phyloP scores from a whole-genome alignment of 1,140 invertebrate species.

The Brachionus rubens region DNA sequence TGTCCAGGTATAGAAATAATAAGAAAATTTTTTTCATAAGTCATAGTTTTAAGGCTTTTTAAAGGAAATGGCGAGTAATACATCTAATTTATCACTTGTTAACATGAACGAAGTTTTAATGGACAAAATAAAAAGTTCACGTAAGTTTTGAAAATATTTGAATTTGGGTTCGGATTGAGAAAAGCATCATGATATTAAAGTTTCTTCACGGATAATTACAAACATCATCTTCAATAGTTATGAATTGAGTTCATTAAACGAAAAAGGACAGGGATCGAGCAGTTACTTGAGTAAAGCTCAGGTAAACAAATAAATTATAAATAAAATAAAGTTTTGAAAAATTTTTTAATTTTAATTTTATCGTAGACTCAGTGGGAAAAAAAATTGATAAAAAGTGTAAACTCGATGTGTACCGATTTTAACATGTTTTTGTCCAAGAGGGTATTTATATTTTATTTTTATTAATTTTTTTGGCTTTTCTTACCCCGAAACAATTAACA shows the following conservation, averaged over 20 bases:
- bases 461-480: too few relatives aligned
- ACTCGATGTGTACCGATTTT: constrained; percentile 87
- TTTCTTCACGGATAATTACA: background rate
- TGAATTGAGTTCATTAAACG: background rate
- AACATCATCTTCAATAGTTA: background rate
- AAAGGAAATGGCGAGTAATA: constrained; percentile 1
- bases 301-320: background rate
- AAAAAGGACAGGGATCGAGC: background rate
- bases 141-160: background rate
- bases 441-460: constrained; percentile 49
- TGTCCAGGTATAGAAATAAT: background rate
- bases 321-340: background rate
- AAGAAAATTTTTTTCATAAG: background rate
- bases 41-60: background rate
- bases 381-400: constrained; percentile 84
- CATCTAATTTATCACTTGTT: background rate
- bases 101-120: constrained; percentile 19
- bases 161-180: background rate
- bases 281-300: constrained; percentile 42
- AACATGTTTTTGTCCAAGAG: constrained; percentile 63
- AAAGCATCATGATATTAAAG: background rate
- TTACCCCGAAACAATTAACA: too few relatives aligned
- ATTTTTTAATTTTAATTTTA: background rate
- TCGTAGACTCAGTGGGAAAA: constrained; percentile 79
- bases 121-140: constrained; percentile 20